Base-by-base conservation (phyloP, 2,797 vertebrate species). In the Chaetophractus vellerosus region DNA sequence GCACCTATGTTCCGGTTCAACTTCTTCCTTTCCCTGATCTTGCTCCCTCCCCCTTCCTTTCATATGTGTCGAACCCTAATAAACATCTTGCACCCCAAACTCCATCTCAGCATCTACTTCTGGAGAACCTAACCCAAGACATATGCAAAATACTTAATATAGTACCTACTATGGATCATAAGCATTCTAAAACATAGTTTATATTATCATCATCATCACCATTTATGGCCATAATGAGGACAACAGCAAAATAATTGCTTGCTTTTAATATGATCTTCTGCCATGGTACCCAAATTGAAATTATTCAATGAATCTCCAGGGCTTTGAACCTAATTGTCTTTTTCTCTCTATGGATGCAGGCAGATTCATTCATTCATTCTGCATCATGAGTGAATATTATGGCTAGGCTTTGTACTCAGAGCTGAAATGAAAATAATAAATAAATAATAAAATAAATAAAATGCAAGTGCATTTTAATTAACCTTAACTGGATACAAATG, bases 401-500 rank as follows among this genome's bases (percentile, higher is more conserved):
- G 28, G 1, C 18, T 45, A 87, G 72, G 26, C 26, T 86, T 12
- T 78, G 78, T 69, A 33, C 16, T 85, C 64, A 61, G 36, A 38
- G 26, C 48, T 76, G n/a, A 33, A 76, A 80, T 61, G 28, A 93
- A 55, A 87, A 61, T 36, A 74, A 85, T 48, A 52, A 12, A 55
- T 55, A 55, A 55, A 21, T 55, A 55, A 55, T 55, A 55, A 55
- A 55, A 52, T 52, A 52, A 52, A 52, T 52, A 52, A 52, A 52
- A 52, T n/a, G 28, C 16, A 84, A 91, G 57, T 61, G 24, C 79
- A 93, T 66, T 95, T 87, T 57, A 64, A 94, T 50, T 92, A 55
- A 33, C 28, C 45, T 57, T 80, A 74, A 48, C 12, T 36, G 52
- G 74, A 26, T 33, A 45, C 24, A 36, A 69, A 80, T 16, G 19